Evolutionary conservation across 2,888 invertebrate genomes (phyloP).

Genomic region (Tenthredo amoena): DNA sequence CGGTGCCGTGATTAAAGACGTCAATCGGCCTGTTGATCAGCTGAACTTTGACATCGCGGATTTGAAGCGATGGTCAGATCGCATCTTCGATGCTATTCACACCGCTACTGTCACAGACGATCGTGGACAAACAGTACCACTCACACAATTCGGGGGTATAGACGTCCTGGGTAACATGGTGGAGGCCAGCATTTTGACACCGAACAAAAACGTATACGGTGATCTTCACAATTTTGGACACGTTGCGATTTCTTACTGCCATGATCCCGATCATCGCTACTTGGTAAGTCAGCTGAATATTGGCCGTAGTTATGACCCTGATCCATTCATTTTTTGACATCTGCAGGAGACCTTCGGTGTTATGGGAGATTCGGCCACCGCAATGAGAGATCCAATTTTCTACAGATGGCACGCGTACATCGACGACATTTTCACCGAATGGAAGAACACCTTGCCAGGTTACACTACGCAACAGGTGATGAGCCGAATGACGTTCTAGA

Average conservation of each 20-base stretch:
- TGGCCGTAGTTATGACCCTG: background rate
- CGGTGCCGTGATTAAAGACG: constrained; percentile 80
- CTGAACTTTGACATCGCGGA: constrained; percentile 85
- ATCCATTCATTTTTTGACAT: background rate
- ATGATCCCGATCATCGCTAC: constrained; percentile 90
- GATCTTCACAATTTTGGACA: constrained; percentile 92
- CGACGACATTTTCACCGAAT: constrained; percentile 88
- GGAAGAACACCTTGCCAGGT: constrained; percentile 85
- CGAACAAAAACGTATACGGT: constrained; percentile 86
- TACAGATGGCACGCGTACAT: constrained; percentile 92
- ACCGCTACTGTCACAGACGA: constrained; percentile 81
- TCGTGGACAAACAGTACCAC: constrained; percentile 79
- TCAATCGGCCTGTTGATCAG: constrained; percentile 85
- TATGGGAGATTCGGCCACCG: constrained; percentile 91
- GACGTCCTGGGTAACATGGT: constrained; percentile 90
- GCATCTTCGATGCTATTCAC: constrained; percentile 86
- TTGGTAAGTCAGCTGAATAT: constrained; percentile 79
- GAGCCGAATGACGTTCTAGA: constrained; percentile 15
- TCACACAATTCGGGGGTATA: constrained; percentile 87
- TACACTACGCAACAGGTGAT: constrained; percentile 83
- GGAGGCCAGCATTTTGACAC: constrained; percentile 86
- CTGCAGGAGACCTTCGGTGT: constrained; percentile 88
- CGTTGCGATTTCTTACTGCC: constrained; percentile 86
- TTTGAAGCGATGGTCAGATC: constrained; percentile 88
- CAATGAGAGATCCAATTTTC: constrained; percentile 93